These are phyloP conservation scores for Temnothorax curvispinosus DNA, from an alignment of 1,140 invertebrate genomes.

Conservation along the genomic window DNA sequence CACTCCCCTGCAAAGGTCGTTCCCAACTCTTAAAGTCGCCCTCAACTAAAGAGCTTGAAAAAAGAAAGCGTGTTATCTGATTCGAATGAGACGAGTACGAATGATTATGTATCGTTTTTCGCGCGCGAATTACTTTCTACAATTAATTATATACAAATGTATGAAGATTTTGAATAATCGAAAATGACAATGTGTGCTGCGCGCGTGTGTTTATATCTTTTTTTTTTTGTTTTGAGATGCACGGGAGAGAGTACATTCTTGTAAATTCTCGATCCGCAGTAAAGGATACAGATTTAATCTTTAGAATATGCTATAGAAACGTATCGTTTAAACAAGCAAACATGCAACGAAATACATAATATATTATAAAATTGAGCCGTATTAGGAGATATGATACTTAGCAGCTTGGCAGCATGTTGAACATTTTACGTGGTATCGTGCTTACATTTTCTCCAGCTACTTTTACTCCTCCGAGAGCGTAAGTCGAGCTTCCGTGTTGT, in stretches of 20 bases:
- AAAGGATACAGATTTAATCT: conserved; percentile 53
- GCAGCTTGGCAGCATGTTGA: conserved; percentile 79
- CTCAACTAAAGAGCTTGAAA: conserved; percentile 23
- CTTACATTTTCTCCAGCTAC: conserved; percentile 62
- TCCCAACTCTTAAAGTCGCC: background rate
- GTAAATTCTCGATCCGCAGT: conserved; percentile 7
- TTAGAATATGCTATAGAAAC: conserved; percentile 47
- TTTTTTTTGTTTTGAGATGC: background rate
- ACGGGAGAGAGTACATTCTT: background rate
- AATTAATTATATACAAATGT: conserved; percentile 36
- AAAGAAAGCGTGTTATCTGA: conserved; percentile 6
- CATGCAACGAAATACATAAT: conserved; percentile 50
- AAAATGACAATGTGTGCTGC: background rate
- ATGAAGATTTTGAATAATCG: background rate
- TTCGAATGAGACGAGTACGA: background rate
- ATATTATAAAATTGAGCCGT: conserved; percentile 65
- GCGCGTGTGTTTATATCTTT: background rate
- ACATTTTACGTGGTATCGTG: conserved; percentile 77
- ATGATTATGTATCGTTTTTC: background rate
- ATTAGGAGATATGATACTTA: conserved; percentile 76
- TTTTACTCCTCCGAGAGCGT: conserved; percentile 20
- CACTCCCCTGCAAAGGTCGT: background rate
- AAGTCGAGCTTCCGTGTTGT: conserved; percentile 20
- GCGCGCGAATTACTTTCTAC: conserved; percentile 10
- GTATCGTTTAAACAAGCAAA: conserved; percentile 48